Evolutionary conservation across 2,888 invertebrate species (phyloP), one percentile per base, ranked within the genome.

Genomic region (Notodonta dromedarius): DNA sequence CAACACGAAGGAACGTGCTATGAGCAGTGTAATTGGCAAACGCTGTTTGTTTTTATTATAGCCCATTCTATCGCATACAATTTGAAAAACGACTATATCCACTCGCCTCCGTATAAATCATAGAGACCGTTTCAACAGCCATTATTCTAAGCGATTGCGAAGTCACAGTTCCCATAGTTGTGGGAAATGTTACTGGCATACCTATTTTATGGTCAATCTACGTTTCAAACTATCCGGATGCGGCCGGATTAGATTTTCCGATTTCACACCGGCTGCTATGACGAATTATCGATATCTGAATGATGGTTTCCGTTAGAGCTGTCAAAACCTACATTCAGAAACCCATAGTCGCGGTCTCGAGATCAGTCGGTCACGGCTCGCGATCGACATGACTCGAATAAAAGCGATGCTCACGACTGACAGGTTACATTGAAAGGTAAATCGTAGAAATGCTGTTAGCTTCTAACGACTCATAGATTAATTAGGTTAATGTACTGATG

Each of bases 351-450:
- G 6, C 77, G 67, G 67, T 48, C 48, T 52, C 32, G 70, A 77
- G 80, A 82, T 77, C 74, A 79, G 73, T 78, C 73, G 79, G 83
- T 86, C 87, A 88, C 87, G 87, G 84, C 67, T 69, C 79, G 70
- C 79, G 78, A 77, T 80, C 77, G 80, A 79, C 78, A 74, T 76
- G 76, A 76, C 81, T 74, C 74, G 78, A 76, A 79, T 40, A 56
- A 71, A 40, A 39, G 14, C 57, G 39, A 50, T 16, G 57, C 57
- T 57, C 57, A 57, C 57, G 57, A 57, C 70, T 71, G 60, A 66
- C 61, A 57, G 58, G 74, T 39, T 32, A 39, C 58, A 54, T 35
- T 54, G 46, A 46, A 46, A 32, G 46, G 44, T 12, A 24, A 48
- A 57, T 75, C 53, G 63, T 66, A 62, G 60, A 56, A 67, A 63